These are phyloP conservation scores for Leptopilina drosophilae DNA, from an alignment of 2,888 invertebrate species.

Conservation along the genomic window DNA sequence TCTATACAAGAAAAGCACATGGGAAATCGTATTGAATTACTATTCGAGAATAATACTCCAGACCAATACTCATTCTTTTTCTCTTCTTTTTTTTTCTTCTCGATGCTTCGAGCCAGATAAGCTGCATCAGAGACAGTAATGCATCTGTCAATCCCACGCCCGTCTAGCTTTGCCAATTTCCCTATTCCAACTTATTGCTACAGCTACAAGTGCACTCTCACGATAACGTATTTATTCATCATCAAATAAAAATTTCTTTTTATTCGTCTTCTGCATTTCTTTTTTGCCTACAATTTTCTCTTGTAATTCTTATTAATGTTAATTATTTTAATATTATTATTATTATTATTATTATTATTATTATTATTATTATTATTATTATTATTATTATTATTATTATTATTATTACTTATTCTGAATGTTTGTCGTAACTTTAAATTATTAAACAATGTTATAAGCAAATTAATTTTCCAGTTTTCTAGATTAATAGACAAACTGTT, in stretches of 20 bases:
- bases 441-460: too few relatives aligned
- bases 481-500: too few relatives aligned
- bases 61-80: slow-evolving; percentile 7
- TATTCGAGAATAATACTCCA: slow-evolving; percentile 14
- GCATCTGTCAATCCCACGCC: slow-evolving; percentile 49
- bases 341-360: too few relatives aligned
- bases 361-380: too few relatives aligned
- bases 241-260: neutral
- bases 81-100: slow-evolving; percentile 30
- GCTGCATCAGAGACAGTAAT: slow-evolving; percentile 48
- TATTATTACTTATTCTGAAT: too few relatives aligned
- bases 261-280: neutral
- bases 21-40: slow-evolving; percentile 20
- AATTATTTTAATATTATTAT: too few relatives aligned
- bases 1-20: neutral
- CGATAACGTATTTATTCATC: slow-evolving; percentile 10
- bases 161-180: slow-evolving; percentile 46
- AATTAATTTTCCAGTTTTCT: too few relatives aligned
- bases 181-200: slow-evolving; percentile 11
- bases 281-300: neutral
- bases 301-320: too few relatives aligned
- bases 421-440: too few relatives aligned
- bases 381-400: too few relatives aligned
- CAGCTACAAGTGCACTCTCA: slow-evolving; percentile 17
- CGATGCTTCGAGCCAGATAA: slow-evolving; percentile 6